phyloP scores from a whole-genome alignment of 2,113 vertebrate species.

The Chlorocebus sabaeus region DNA sequence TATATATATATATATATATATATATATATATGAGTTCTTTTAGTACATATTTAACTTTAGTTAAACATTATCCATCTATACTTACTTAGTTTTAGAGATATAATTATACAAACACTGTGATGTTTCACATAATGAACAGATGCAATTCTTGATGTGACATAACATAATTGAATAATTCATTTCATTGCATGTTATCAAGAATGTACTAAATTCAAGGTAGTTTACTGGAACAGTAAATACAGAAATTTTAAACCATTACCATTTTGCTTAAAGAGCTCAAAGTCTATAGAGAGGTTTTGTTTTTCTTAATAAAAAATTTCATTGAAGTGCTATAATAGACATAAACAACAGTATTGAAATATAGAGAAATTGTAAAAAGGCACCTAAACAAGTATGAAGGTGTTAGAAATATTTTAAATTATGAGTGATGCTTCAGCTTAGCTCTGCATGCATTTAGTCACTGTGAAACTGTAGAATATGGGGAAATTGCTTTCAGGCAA shows the following conservation, averaged over 20 bases:
- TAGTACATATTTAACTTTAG: neutral
- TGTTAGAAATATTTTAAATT: neutral
- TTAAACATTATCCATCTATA: neutral
- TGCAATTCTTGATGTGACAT: neutral
- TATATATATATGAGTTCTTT: neutral
- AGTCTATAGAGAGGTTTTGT: neutral
- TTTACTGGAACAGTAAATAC: neutral
- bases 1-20: neutral
- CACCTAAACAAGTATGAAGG: neutral
- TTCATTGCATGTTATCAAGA: neutral
- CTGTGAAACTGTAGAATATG: neutral
- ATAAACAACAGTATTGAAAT: neutral
- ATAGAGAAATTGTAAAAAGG: neutral
- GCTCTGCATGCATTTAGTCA: neutral
- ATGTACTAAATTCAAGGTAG: neutral
- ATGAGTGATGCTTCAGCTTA: neutral
- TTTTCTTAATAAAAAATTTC: neutral
- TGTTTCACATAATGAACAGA: neutral
- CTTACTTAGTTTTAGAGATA: neutral
- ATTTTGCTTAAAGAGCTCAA: neutral
- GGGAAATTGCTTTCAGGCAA: neutral
- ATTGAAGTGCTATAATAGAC: neutral
- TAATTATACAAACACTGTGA: neutral
- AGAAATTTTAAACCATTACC: neutral
- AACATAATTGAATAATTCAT: neutral